phyloP scores from a whole-genome alignment of 2,113 vertebrate species.

The Manacus vitellinus region DNA sequence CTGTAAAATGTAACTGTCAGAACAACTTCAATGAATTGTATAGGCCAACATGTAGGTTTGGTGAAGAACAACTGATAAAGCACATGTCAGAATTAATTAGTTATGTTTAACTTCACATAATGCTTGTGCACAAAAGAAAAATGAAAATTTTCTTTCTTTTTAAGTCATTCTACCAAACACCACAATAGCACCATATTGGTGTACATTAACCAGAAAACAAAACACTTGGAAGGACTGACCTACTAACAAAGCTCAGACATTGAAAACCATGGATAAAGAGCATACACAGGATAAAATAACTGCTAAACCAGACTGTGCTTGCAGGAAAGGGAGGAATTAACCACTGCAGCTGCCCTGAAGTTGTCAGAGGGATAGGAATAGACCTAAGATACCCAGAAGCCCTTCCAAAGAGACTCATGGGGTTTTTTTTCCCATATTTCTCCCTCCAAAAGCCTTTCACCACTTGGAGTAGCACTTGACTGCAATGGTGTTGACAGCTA shows the following conservation, averaged over 20 bases:
- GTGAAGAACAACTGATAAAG: constrained; percentile 7
- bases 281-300: background rate
- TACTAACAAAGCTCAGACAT: background rate
- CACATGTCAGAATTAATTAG: constrained; percentile 5
- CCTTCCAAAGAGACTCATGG: background rate
- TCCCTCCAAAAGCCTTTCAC: background rate
- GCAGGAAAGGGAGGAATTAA: background rate
- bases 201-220: background rate
- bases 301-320: background rate
- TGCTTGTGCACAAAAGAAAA: background rate
- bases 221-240: background rate
- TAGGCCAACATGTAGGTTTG: background rate
- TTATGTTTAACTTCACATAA: constrained; percentile 16
- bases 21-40: background rate
- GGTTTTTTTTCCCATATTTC: background rate
- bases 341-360: background rate
- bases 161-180: background rate
- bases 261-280: background rate
- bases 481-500: background rate
- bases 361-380: background rate
- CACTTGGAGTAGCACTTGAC: background rate
- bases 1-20: constrained; percentile 32
- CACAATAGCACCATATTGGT: background rate
- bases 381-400: background rate
- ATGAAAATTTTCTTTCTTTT: background rate